A percentile compares a stretch with the other conserved stretches of the same genome.
Evolutionary conservation across 2,113 vertebrate genomes (phyloP).

Genomic region (Mormyrus iriodes): DNA sequence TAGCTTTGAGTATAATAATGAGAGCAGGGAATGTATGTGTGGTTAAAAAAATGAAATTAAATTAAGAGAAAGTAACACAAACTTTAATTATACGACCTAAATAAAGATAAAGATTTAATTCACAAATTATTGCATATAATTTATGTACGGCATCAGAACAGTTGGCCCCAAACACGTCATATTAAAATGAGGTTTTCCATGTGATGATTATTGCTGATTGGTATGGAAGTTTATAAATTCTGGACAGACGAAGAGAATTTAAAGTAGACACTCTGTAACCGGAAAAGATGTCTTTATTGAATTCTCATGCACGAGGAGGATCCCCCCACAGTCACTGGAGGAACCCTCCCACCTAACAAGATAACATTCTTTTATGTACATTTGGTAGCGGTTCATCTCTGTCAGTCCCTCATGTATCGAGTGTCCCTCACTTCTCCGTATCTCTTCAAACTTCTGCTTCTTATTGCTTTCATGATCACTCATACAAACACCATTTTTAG

Average conservation of each 20-base stretch:
- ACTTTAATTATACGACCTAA: background rate
- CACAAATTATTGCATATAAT: background rate
- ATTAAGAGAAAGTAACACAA: background rate
- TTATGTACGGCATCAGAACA: background rate
- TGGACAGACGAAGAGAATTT: background rate
- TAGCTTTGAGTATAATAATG: background rate
- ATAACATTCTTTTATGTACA: background rate
- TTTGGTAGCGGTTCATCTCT: background rate
- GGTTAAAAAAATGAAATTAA: background rate
- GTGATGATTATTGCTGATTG: background rate
- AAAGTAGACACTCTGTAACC: background rate
- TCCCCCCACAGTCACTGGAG: background rate
- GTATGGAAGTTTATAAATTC: background rate
- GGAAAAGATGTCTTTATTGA: background rate
- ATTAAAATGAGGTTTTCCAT: background rate
- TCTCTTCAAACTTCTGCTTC: background rate
- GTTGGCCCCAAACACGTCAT: background rate
- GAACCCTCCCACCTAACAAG: background rate
- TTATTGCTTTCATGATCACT: background rate
- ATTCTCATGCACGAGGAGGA: background rate
- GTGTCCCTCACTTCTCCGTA: background rate
- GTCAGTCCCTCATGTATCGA: background rate
- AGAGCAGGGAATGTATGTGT: background rate
- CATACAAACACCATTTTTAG: background rate
- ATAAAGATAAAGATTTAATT: background rate